A percentile compares a stretch with the other conserved stretches of the same genome.
Conservation (phyloP, 1,140 invertebrate genomes). For the Zaprionus davidi region DNA sequence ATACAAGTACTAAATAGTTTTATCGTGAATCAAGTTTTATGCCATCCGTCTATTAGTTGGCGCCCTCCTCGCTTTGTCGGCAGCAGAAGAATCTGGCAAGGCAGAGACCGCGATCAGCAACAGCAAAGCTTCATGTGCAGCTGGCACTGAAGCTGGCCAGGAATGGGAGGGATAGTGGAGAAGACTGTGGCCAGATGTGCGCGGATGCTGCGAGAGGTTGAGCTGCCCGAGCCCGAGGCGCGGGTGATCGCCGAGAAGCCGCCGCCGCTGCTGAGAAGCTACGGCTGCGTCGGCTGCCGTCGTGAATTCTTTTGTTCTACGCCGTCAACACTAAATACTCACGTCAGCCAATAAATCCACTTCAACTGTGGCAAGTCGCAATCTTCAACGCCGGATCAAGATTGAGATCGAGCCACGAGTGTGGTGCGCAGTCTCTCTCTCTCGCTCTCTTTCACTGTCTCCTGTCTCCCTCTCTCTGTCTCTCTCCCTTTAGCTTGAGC, state of each 20-base stretch:
- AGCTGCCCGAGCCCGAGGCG: constrained; percentile 12
- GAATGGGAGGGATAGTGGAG: background rate
- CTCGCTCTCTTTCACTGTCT: background rate
- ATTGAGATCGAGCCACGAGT: constrained; percentile 48
- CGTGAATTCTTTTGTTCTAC: constrained; percentile 80
- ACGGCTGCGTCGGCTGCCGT: constrained; percentile 1
- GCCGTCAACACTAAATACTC: constrained; percentile 84
- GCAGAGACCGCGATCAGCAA: constrained; percentile 13
- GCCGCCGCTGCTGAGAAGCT: background rate
- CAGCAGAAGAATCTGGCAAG: background rate
- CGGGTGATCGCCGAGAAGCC: constrained; percentile 23
- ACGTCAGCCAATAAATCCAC: constrained; percentile 84
- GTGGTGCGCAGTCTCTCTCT: constrained; percentile 3
- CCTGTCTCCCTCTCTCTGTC: background rate
- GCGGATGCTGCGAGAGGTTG: background rate
- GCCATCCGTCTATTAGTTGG: constrained; percentile 8
- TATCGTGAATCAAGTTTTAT: background rate
- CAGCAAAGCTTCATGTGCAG: constrained; percentile 6
- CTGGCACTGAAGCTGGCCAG: background rate
- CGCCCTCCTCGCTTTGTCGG: constrained; percentile 7
- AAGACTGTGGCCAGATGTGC: constrained; percentile 26
- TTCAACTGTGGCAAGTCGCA: constrained; percentile 67
- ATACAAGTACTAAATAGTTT: background rate
- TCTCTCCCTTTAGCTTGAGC: background rate
- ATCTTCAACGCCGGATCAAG: constrained; percentile 47